phyloP scores from a whole-genome alignment of 2,888 invertebrate genomes.

The Xestobium rufovillosum region DNA sequence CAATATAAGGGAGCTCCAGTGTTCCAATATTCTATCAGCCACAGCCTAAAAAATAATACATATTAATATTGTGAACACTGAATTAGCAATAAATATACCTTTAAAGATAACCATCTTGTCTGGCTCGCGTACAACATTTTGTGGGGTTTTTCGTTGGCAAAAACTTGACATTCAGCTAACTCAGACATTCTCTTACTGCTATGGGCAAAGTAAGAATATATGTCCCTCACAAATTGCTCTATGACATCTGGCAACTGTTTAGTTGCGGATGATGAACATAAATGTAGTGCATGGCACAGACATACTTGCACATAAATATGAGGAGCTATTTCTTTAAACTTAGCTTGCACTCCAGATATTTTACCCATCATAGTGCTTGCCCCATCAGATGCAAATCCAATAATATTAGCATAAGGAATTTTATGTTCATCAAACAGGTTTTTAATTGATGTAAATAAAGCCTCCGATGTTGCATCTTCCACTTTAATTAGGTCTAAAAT shows the following conservation, averaged over 20 bases:
- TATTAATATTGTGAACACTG: no score
- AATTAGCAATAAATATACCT: no score
- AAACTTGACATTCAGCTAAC: neutral
- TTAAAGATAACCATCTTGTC: slow-evolving; percentile 1
- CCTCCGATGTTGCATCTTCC: slow-evolving; percentile 9
- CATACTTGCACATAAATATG: neutral
- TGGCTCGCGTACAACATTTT: neutral
- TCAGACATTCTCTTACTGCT: neutral
- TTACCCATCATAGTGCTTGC: neutral
- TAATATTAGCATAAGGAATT: slow-evolving; percentile 11
- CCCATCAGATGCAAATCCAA: slow-evolving; percentile 10
- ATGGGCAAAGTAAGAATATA: slow-evolving; percentile 1
- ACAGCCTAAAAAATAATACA: no score
- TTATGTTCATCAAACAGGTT: slow-evolving; percentile 7
- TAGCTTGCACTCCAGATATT: neutral
- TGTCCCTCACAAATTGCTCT: slow-evolving; percentile 2
- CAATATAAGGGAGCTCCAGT: neutral
- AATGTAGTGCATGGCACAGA: neutral
- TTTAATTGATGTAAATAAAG: slow-evolving; percentile 5
- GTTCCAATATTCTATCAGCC: neutral
- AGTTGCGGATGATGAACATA: neutral
- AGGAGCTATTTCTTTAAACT: neutral
- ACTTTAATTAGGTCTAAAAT: slow-evolving; percentile 11
- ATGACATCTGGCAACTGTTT: neutral
- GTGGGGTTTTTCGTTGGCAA: neutral